Conservation (phyloP, 2,797 vertebrate species). For the Enteromius argenteus region DNA sequence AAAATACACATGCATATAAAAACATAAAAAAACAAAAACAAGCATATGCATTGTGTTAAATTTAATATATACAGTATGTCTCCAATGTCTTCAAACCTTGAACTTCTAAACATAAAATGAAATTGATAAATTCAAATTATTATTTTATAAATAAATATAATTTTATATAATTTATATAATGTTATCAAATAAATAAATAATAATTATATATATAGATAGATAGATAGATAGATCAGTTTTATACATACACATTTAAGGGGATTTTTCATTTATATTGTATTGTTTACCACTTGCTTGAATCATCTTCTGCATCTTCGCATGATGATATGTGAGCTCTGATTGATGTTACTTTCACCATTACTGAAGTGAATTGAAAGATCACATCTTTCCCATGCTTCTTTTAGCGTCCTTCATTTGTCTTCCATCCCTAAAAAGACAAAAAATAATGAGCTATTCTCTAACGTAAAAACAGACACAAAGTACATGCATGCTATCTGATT, state of each 20-base stretch:
- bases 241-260: neutral
- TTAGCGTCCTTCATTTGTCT: neutral
- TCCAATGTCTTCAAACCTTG: neutral
- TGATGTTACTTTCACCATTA: neutral
- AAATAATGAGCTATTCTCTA: neutral
- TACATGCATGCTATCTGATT: neutral
- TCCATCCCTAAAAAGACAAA: neutral
- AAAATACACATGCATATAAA: neutral
- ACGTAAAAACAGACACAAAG: neutral
- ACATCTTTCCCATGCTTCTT: conserved; percentile 27
- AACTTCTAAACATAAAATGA: neutral
- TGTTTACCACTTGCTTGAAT: conserved; percentile 1
- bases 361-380: neutral
- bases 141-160: too few species aligned
- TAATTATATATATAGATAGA: neutral
- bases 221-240: neutral
- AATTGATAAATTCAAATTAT: too few species aligned
- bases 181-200: too few species aligned
- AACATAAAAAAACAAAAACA: neutral
- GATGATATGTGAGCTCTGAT: neutral
- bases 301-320: neutral
- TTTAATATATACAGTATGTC: neutral
- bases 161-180: too few species aligned
- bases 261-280: neutral
- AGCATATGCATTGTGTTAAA: neutral